Evolutionary conservation across 1,140 invertebrate genomes (phyloP), one percentile per base, ranked within the genome.

Genomic region (Cheumatopsyche charites): DNA sequence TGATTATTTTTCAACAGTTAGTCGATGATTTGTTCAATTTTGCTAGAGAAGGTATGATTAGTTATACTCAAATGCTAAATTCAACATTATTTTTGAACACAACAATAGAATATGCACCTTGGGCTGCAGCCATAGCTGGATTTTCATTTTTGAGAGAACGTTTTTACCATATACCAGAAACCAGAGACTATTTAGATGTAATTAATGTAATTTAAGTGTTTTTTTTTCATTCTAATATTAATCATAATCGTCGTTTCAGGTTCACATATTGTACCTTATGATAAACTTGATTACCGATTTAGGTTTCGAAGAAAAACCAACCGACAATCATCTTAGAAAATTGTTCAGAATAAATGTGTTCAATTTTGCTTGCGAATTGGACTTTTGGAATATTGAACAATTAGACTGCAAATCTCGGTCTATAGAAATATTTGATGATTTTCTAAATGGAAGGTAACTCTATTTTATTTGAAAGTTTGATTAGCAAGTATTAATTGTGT

Each of bases 101-200:
- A 9, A 91, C 92, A 81, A 84, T 81, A 21, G 82, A 88, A 12
- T 89, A 89, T 71, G 81, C 88, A n/a, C 89, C 90, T 2, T 92
- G 91, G 91, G 81, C 85, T 6, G 80, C 90, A 0, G 90, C 89
- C 4, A 85, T 88, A 36, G 84, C 79, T 42, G 86, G 85, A 21
- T 78, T 80, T 2, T 6, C 19, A 17, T 7, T 17, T 13, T 52
- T 17, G 15, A 17, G n/a, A n/a, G n/a, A n/a, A n/a, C n/a, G n/a
- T n/a, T n/a, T 19, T 17, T 17, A 1, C 47, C 9, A 5, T n/a
- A n/a, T n/a, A n/a, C n/a, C n/a, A n/a, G n/a, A n/a, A n/a, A n/a
- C n/a, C n/a, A n/a, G n/a, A n/a, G n/a, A n/a, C n/a, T n/a, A n/a
- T n/a, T n/a, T n/a, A n/a, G n/a, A n/a, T n/a, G n/a, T n/a, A n/a